Percentiles rank a stretch among this genome's conserved stretches.
Evolutionary conservation across 2,888 invertebrate genomes (phyloP).

Genomic region (Sialis fuliginosa): DNA sequence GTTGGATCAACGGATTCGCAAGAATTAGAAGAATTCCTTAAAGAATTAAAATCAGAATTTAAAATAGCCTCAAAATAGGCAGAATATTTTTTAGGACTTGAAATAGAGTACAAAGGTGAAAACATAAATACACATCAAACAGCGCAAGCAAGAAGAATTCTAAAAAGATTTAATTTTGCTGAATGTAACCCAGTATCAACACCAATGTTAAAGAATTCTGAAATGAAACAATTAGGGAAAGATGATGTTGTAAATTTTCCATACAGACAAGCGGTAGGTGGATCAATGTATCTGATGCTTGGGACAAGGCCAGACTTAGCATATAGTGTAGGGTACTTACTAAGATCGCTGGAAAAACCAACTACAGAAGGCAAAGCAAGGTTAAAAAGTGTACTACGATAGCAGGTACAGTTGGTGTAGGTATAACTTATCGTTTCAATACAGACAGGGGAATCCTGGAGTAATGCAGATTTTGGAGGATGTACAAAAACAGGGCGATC

Average conservation of each 20-base stretch:
- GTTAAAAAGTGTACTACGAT: conserved; percentile 16
- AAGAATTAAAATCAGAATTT: not conserved
- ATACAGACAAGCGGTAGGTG: not conserved
- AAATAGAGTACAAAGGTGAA: not conserved
- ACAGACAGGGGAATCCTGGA: conserved; percentile 14
- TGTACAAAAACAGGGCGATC: conserved; percentile 12
- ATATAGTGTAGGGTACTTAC: not conserved
- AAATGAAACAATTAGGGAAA: not conserved
- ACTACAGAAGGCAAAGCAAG: conserved; percentile 13
- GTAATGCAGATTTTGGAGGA: conserved; percentile 19
- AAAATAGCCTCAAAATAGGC: not conserved
- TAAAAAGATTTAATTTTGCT: not conserved
- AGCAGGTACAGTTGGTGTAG: conserved; percentile 13
- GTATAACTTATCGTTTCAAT: no score
- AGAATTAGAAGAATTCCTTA: not conserved
- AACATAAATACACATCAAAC: not conserved
- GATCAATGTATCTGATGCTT: not conserved
- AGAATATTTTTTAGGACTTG: not conserved
- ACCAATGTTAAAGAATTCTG: not conserved
- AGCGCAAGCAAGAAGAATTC: not conserved
- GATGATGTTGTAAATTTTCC: not conserved
- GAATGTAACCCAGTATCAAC: not conserved
- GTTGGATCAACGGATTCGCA: not conserved
- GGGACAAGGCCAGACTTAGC: not conserved
- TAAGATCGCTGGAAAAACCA: conserved; percentile 9